Evolutionary conservation across 2,797 vertebrate species (phyloP), one percentile per base, ranked within the genome.

Genomic region (Hyperoplus lanceolatus): DNA sequence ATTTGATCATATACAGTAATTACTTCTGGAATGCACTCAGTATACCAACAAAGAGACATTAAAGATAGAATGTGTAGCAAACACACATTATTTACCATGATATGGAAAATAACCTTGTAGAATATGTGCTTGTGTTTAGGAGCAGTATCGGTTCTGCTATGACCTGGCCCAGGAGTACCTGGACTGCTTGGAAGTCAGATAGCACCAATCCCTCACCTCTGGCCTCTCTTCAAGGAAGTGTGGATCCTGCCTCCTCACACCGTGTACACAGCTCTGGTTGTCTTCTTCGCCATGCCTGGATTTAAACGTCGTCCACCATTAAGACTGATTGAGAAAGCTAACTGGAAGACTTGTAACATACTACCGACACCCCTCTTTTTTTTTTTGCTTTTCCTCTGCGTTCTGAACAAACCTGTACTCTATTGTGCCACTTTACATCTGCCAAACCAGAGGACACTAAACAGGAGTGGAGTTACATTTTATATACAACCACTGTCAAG

Each of bases 141-240:
- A 99, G 91, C 98, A 99, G 95, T 99, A 99, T 90, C 96, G 97
- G 58, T 99, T 99, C 95, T 99, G 98, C 95, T 99, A 99, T 0
- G 98, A 99, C 69, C 93, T 98, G 94, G 97, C 97, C 82, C 95
- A 98, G 96, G 97, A 99, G 89, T 98, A 97, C 86, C 94, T 99
- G 95, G 97, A 98, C 83, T 96, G 95, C 53, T 70, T 97, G 88
- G 97, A 99, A 82, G 94, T 94, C 89, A 98, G 97, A 98, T 98
- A 98, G 96, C 97, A 95, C 87, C 83, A 58, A 18, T 92, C 80
- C 82, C 85, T 48, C 53, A 62, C 65, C 7, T 13, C 45, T 48
- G 5, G 43, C 59, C 66, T 74, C 21, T 81, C 79, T 53, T 73
- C 55, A 43, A 70, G 65, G 77, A 81, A 77, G 73, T 63, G 43